These are phyloP conservation scores for Prochilodus magdalenae DNA, from an alignment of 2,113 vertebrate genomes.

Conservation along the genomic window DNA sequence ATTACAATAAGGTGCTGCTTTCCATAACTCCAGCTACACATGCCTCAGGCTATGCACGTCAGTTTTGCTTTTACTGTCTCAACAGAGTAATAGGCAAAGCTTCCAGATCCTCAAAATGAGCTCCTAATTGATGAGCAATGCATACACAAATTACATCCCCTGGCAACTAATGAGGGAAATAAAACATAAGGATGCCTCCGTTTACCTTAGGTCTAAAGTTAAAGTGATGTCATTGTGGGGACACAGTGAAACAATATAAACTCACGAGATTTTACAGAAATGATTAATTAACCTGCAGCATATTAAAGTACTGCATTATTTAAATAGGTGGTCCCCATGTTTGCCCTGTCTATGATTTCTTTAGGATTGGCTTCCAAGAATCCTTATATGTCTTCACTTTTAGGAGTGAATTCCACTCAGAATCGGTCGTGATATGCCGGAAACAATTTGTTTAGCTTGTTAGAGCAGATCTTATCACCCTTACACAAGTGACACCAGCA, in stretches of 20 bases:
- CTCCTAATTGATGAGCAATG: neutral
- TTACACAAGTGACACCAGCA: constrained; percentile 2
- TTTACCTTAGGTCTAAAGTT: neutral
- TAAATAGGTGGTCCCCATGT: neutral
- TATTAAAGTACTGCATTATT: neutral
- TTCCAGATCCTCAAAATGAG: constrained; percentile 8
- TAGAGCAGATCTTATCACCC: constrained; percentile 10
- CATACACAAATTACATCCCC: neutral
- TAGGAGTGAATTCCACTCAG: neutral
- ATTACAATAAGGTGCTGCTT: neutral
- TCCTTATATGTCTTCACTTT: no score
- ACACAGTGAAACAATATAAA: neutral
- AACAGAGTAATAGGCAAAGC: neutral
- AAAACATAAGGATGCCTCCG: neutral
- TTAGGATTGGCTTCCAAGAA: no score
- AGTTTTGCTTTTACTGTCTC: constrained; percentile 6
- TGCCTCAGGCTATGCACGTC: constrained; percentile 12
- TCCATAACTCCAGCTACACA: constrained; percentile 26
- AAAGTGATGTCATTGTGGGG: neutral
- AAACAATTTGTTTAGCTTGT: neutral
- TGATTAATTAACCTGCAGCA: neutral
- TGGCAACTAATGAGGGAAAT: neutral
- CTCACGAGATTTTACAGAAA: neutral
- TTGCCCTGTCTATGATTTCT: neutral
- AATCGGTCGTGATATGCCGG: neutral